These are phyloP conservation scores for Malurus splendens DNA, from an alignment of 2,797 vertebrate species.

Conservation along the genomic window DNA sequence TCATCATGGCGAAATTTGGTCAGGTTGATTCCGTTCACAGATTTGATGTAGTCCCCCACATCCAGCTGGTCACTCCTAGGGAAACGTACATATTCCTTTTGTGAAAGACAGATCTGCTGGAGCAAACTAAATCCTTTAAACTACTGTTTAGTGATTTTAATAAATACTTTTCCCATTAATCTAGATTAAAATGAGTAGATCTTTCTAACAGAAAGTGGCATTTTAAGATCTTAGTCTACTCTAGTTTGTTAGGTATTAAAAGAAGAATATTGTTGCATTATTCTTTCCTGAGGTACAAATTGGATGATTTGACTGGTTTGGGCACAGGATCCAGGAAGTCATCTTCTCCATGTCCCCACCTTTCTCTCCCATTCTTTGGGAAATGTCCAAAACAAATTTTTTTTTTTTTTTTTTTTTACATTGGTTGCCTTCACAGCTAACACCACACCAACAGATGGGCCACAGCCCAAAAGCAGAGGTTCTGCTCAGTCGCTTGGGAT, in stretches of 20 bases:
- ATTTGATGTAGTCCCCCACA: constrained; percentile 93
- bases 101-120: neutral
- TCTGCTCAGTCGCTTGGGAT: neutral
- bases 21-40: constrained; percentile 96
- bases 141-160: neutral
- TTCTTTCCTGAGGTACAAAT: neutral
- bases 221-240: neutral
- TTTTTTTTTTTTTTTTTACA: neutral
- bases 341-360: neutral
- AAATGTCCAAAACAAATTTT: neutral
- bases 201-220: neutral
- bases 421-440: neutral
- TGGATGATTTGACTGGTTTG: neutral
- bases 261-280: neutral
- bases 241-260: neutral
- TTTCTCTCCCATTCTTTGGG: neutral
- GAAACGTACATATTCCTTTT: neutral
- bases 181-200: neutral
- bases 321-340: neutral
- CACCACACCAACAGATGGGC: neutral
- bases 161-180: neutral
- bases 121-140: neutral
- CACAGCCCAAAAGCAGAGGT: neutral
- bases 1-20: constrained; percentile 95
- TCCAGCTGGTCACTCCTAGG: constrained; percentile 94